Conservation (phyloP, 2,888 invertebrate species). For the Tolmerus cingulatus region DNA sequence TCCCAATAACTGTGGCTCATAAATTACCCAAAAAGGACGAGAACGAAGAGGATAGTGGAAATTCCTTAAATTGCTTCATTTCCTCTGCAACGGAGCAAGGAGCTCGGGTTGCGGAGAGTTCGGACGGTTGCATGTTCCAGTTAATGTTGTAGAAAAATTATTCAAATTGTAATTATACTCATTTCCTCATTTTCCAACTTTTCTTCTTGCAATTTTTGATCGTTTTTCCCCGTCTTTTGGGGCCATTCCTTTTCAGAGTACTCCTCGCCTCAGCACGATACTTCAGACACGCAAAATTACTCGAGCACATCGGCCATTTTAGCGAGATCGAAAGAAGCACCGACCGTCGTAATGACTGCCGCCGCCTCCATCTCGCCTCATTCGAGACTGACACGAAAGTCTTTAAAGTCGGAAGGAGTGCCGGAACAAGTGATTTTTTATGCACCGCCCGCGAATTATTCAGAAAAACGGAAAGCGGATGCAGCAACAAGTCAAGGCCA, state of each 20-base stretch:
- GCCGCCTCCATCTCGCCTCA: slow-evolving; percentile 41
- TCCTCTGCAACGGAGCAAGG: neutral
- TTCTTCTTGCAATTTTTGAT: slow-evolving; percentile 21
- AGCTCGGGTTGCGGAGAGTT: neutral
- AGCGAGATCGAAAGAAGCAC: slow-evolving; percentile 29
- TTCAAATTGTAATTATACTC: slow-evolving; percentile 29
- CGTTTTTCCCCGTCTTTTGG: slow-evolving; percentile 20
- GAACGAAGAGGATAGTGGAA: slow-evolving; percentile 6
- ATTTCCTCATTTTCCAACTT: slow-evolving; percentile 23
- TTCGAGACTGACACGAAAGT: slow-evolving; percentile 41
- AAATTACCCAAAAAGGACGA: neutral
- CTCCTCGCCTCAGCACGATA: slow-evolving; percentile 31
- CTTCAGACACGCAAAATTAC: slow-evolving; percentile 37
- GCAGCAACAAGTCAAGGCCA: slow-evolving; percentile 26
- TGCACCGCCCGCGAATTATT: slow-evolving; percentile 59
- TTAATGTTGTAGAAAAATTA: slow-evolving; percentile 20
- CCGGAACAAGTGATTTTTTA: slow-evolving; percentile 61
- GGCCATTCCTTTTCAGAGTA: slow-evolving; percentile 40
- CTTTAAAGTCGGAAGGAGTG: slow-evolving; percentile 54
- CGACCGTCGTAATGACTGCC: slow-evolving; percentile 39
- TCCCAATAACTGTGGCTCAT: neutral
- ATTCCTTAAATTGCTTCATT: slow-evolving; percentile 24
- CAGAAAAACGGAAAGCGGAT: slow-evolving; percentile 41
- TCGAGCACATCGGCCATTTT: slow-evolving; percentile 41
- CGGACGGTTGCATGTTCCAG: neutral